Conservation (phyloP, 2,797 vertebrate species). For the Emydoidea blandingii region DNA sequence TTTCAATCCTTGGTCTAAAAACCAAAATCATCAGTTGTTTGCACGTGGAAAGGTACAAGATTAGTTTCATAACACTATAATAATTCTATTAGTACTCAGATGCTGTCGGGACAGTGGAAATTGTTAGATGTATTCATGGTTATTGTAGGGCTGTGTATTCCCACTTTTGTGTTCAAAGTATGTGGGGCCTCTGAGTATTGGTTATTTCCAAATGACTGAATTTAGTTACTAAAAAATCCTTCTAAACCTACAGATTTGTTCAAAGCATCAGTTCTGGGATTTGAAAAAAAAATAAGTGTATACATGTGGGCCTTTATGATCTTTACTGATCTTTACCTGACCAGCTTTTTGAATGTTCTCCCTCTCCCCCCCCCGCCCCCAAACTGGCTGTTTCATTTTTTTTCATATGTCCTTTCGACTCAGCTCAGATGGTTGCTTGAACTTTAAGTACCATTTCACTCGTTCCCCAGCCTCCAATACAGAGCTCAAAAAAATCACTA, state of each 20-base stretch:
- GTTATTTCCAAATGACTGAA: background rate
- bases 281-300: background rate
- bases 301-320: background rate
- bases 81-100: background rate
- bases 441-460: background rate
- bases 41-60: background rate
- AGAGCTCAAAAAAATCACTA: background rate
- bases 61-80: background rate
- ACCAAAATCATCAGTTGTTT: background rate
- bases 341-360: background rate
- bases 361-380: background rate
- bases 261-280: background rate
- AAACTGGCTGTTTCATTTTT: background rate
- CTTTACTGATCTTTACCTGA: background rate
- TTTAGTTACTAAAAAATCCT: background rate
- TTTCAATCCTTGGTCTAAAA: background rate
- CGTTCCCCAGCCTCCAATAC: background rate
- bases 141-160: fast-evolving
- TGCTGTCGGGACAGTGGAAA: background rate
- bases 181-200: background rate
- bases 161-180: background rate
- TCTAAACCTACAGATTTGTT: background rate
- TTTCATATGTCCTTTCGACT: background rate
- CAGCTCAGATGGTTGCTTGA: background rate
- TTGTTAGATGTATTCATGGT: background rate